Evolutionary conservation across 2,113 vertebrate genomes (phyloP).

Genomic region (Henicopernis longicauda): DNA sequence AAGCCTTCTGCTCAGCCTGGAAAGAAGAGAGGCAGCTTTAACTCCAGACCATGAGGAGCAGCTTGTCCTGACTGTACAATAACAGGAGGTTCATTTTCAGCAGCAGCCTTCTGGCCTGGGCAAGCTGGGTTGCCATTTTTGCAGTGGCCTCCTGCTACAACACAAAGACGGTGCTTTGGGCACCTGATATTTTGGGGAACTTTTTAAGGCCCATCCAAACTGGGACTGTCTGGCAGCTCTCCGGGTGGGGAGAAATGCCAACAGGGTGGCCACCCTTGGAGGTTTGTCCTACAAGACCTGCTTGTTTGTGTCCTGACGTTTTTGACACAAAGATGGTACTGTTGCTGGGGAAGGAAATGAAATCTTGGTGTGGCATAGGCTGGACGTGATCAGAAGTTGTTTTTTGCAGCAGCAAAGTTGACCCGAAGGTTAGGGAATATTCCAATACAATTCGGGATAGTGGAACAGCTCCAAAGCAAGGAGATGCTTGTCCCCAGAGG

Average conservation of each 20-base stretch:
- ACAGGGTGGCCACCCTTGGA: not conserved
- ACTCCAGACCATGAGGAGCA: not conserved
- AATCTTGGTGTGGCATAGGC: not conserved
- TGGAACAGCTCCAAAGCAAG: not conserved
- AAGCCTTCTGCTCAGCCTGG: not conserved
- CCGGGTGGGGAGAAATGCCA: not conserved
- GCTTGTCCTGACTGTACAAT: not conserved
- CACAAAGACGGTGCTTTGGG: slow-evolving; percentile 1
- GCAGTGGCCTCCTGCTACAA: not conserved
- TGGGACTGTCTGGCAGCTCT: not conserved
- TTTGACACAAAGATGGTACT: slow-evolving; percentile 37
- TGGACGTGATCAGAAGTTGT: not conserved
- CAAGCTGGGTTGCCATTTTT: not conserved
- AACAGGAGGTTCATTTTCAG: not conserved
- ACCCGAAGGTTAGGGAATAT: slow-evolving; percentile 2
- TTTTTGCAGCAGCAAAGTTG: not conserved
- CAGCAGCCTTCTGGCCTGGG: not conserved
- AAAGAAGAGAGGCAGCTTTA: slow-evolving; percentile 20
- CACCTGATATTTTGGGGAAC: slow-evolving; percentile 24
- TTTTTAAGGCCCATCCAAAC: slow-evolving; percentile 3
- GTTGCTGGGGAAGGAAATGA: not conserved
- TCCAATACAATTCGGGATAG: not conserved
- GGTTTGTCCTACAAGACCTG: slow-evolving; percentile 21
- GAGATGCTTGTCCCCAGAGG: fast-evolving
- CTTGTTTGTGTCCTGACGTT: slow-evolving; percentile 23